phyloP scores from a whole-genome alignment of 2,797 vertebrate genomes.

The Geotrypetes seraphini region DNA sequence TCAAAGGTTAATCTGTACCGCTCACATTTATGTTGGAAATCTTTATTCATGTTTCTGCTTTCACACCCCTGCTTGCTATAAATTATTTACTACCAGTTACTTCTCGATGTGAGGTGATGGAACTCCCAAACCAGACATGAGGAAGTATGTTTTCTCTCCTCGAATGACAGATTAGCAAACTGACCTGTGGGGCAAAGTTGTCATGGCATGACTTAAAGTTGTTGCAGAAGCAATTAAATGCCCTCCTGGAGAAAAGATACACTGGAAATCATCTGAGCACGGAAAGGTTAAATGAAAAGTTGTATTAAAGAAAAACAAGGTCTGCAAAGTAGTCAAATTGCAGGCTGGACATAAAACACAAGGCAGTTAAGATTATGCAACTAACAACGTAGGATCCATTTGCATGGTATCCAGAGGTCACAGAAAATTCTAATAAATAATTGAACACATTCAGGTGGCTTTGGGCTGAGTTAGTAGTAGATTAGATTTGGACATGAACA shows the following conservation, averaged over 20 bases:
- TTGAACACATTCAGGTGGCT: constrained; percentile 17
- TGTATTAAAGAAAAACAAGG: constrained; percentile 10
- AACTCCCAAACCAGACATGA: constrained; percentile 14
- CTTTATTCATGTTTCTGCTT: no score
- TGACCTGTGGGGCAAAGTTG: constrained; percentile 41
- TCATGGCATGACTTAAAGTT: constrained; percentile 42
- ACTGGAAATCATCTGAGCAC: constrained; percentile 12
- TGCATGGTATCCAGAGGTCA: constrained; percentile 4
- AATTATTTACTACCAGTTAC: constrained; percentile 16
- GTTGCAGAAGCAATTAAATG: constrained; percentile 40
- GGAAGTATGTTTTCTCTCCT: constrained; percentile 6
- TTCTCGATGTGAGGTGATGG: not conserved
- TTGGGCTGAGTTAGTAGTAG: constrained; percentile 6
- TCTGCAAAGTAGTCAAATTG: no score
- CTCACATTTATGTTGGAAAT: no score
- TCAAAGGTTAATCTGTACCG: no score
- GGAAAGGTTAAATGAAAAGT: not conserved
- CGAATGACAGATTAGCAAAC: constrained; percentile 32
- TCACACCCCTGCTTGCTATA: constrained; percentile 5
- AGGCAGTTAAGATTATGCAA: not conserved
- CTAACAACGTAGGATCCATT: no score
- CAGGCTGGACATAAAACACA: no score
- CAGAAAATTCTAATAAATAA: constrained; percentile 22
- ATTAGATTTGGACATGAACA: no score
- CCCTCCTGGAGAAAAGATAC: constrained; percentile 21